Conservation (phyloP, 2,888 invertebrate species). For the Ochlodes sylvanus region DNA sequence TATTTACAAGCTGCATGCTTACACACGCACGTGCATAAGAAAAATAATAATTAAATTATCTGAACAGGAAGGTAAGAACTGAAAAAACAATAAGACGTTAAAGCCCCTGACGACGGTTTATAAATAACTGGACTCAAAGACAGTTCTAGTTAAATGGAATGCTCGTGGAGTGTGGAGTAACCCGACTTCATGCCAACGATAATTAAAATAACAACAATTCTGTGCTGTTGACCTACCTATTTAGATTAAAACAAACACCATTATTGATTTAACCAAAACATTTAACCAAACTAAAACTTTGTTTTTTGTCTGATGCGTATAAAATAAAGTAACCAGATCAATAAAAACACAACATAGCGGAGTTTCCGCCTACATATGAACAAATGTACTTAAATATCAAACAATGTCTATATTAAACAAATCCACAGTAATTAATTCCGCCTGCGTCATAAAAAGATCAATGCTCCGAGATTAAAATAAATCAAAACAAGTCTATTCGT, state of each 20-base stretch:
- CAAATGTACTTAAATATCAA: constrained; percentile 27
- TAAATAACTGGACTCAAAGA: constrained; percentile 20
- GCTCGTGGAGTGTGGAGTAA: constrained; percentile 7
- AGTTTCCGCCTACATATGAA: constrained; percentile 9
- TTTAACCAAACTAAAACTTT: not conserved
- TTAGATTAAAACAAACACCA: not conserved
- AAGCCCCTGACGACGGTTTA: constrained; percentile 11
- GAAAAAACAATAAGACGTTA: constrained; percentile 22
- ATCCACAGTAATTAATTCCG: constrained; percentile 39
- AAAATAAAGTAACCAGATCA: not conserved
- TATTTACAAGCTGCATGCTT: no score
- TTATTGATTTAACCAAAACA: not conserved
- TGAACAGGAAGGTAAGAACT: not conserved
- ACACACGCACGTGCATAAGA: no score
- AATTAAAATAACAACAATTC: constrained; percentile 2
- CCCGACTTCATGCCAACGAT: not conserved
- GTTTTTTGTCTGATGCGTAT: no score
- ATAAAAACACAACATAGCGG: not conserved
- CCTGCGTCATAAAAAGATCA: constrained; percentile 43
- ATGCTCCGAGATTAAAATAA: constrained; percentile 45
- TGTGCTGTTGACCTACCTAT: not conserved
- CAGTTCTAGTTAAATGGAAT: constrained; percentile 32
- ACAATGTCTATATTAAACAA: constrained; percentile 7
- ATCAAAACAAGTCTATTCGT: constrained; percentile 51
- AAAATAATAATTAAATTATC: no score